A percentile compares a stretch with the other conserved stretches of the same genome.
These are phyloP conservation scores for Elanoides forficatus DNA, from an alignment of 2,113 vertebrate species.

Conservation along the genomic window DNA sequence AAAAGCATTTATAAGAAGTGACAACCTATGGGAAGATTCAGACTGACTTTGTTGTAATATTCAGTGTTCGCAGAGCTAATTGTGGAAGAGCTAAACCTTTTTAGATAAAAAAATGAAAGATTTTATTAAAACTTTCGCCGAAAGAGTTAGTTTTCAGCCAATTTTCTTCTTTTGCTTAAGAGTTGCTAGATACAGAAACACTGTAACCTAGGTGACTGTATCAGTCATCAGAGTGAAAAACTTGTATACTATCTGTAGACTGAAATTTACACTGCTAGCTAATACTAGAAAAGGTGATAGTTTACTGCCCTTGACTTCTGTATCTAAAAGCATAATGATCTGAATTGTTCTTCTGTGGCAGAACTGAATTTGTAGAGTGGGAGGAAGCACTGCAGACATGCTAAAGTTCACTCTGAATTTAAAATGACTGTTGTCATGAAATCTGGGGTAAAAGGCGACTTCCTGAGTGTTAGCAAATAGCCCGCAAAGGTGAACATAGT, in stretches of 20 bases:
- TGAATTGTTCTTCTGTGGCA: background rate
- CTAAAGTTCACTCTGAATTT: background rate
- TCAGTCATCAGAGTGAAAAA: background rate
- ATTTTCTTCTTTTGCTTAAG: background rate
- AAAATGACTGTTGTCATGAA: background rate
- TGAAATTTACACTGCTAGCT: background rate
- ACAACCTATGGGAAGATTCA: background rate
- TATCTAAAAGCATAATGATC: background rate
- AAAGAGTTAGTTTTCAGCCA: background rate
- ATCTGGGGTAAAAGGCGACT: background rate
- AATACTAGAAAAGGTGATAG: background rate
- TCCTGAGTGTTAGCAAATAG: background rate
- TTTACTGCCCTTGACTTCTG: background rate
- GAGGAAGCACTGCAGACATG: background rate
- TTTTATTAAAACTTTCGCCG: background rate
- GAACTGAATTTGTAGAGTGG: background rate
- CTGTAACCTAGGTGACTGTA: background rate
- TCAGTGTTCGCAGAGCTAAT: background rate
- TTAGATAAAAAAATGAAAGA: background rate
- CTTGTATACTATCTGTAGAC: background rate
- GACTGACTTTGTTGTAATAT: background rate
- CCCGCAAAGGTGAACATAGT: background rate
- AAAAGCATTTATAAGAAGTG: background rate
- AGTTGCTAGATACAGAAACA: background rate
- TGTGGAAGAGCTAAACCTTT: background rate